Conservation (phyloP, 2,888 invertebrate species). For the Scrobipalpa atriplicella region DNA sequence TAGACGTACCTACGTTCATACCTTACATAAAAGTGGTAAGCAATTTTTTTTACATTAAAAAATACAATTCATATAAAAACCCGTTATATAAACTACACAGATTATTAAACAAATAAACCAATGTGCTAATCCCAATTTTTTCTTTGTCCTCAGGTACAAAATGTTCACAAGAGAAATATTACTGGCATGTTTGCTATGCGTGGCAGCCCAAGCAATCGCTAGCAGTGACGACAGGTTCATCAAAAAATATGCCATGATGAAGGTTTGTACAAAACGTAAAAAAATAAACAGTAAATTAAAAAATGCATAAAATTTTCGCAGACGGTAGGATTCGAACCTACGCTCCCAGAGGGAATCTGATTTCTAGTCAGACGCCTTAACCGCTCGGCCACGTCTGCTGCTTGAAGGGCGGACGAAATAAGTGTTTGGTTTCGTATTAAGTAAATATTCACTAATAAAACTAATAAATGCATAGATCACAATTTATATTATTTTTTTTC, state of each 20-base stretch:
- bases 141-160: conserved; percentile 35
- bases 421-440: not conserved
- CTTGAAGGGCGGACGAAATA: conserved; percentile 32
- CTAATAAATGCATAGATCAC: too few relatives aligned
- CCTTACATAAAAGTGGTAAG: too few relatives aligned
- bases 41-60: too few relatives aligned
- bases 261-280: conserved; percentile 67
- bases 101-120: too few relatives aligned
- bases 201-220: conserved; percentile 67
- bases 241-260: conserved; percentile 88
- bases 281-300: conserved; percentile 28
- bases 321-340: conserved; percentile 95
- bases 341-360: conserved; percentile 96
- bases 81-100: too few relatives aligned
- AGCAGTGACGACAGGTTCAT: conserved; percentile 86
- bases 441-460: not conserved
- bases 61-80: too few relatives aligned
- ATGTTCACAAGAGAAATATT: conserved; percentile 46
- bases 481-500: conserved; percentile 36
- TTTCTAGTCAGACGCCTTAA: conserved; percentile 95
- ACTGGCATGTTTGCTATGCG: conserved; percentile 50
- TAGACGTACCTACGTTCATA: too few relatives aligned
- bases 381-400: conserved; percentile 93
- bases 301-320: conserved; percentile 77
- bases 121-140: not conserved